phyloP scores from a whole-genome alignment of 2,797 vertebrate genomes.

The Erethizon dorsatum region DNA sequence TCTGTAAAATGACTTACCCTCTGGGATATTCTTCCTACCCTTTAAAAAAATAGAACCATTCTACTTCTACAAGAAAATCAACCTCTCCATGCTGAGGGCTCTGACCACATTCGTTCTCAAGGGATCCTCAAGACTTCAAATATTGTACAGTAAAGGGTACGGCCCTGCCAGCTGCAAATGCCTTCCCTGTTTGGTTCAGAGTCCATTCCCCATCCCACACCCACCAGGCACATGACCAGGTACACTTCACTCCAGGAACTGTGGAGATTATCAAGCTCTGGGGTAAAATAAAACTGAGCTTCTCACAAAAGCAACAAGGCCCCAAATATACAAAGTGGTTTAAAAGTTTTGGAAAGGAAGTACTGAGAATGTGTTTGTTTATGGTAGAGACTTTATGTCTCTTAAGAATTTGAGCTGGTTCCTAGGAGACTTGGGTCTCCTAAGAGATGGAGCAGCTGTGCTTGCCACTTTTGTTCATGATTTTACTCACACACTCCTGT shows the following conservation, averaged over 20 bases:
- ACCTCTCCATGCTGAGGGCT: background rate
- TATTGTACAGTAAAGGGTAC: background rate
- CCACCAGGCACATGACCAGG: background rate
- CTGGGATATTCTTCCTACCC: background rate
- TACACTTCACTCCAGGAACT: background rate
- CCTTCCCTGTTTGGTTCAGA: background rate
- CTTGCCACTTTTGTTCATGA: background rate
- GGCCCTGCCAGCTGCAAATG: background rate
- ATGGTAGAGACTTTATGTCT: background rate
- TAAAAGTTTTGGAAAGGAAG: background rate
- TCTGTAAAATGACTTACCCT: background rate
- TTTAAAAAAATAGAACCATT: slow-evolving; percentile 34
- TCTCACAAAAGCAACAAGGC: background rate
- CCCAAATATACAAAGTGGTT: background rate
- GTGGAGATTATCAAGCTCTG: slow-evolving; percentile 13
- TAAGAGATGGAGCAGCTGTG: background rate
- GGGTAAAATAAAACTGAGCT: background rate
- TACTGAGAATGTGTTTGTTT: background rate
- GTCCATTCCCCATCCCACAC: background rate
- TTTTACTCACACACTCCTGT: background rate
- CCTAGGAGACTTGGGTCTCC: background rate
- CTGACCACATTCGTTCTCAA: background rate
- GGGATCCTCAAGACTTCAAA: background rate
- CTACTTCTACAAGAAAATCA: background rate
- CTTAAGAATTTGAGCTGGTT: slow-evolving; percentile 12